Evolutionary conservation across 2,113 vertebrate species (phyloP).

Genomic region (Telmatochromis brichardi): DNA sequence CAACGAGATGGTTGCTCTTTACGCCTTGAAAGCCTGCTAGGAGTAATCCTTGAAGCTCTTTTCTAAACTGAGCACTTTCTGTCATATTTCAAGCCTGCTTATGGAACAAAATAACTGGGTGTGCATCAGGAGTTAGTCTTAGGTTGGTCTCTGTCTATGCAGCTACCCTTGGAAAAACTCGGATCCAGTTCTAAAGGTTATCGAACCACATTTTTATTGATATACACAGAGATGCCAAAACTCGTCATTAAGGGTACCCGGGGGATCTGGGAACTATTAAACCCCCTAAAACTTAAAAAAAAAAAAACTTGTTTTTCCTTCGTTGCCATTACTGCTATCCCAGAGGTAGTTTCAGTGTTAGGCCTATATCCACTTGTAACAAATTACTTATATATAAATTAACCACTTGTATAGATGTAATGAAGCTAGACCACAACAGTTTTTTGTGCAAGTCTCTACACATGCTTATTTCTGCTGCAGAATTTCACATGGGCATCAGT

Average conservation of each 20-base stretch:
- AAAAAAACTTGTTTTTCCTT: fast-evolving
- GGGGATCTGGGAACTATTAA: neutral
- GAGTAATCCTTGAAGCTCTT: neutral
- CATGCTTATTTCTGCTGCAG: neutral
- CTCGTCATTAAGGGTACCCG: neutral
- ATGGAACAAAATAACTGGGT: neutral
- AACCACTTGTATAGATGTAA: neutral
- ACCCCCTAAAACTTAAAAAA: neutral
- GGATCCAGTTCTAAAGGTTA: neutral
- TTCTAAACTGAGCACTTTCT: neutral
- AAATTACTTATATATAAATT: neutral
- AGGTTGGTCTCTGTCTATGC: neutral
- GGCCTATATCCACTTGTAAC: neutral
- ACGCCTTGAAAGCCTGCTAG: neutral
- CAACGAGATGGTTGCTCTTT: neutral
- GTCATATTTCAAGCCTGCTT: neutral
- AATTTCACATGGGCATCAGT: neutral
- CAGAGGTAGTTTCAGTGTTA: neutral
- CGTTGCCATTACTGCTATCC: neutral
- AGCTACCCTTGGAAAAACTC: neutral
- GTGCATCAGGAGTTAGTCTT: neutral
- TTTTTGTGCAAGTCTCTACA: neutral
- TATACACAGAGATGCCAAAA: neutral
- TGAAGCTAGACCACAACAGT: neutral
- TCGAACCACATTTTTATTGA: neutral